Base-by-base conservation (phyloP, 2,888 invertebrate genomes). In the Rhyacophila evoluta region DNA sequence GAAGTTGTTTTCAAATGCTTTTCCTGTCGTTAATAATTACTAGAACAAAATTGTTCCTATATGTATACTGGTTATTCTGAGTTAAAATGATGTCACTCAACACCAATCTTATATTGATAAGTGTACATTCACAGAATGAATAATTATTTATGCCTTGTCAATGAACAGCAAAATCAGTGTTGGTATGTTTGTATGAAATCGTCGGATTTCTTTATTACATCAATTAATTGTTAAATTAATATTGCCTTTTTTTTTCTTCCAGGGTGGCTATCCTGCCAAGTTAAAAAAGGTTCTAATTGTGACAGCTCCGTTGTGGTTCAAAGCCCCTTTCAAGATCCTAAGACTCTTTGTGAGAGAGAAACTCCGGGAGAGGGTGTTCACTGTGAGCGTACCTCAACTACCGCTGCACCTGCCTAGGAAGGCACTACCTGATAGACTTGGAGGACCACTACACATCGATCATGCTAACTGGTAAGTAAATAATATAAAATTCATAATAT, bases 191-290 rank as follows among this genome's bases (percentile, higher is more conserved):
- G 29, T 6, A 4, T 33, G 29, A n/a, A n/a, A n/a, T n/a, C n/a
- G n/a, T n/a, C n/a, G n/a, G n/a, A n/a, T n/a, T n/a, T n/a, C 10
- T 68, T n/a, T 27, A 19, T 68, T 12, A 1, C 0, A 5, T 3
- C 68, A 68, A n/a, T 68, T 10, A 68, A 68, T 27, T 27, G 68
- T 6, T 1, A 27, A 27, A 68, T 5, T 1, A 10, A 11, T 68
- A 15, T 25, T 25, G 15, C 1, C 11, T 68, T n/a, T 79, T 81
- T 73, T 82, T 82, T 83, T 79, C 80, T 90, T 91, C 6, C 90
- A 98, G 98, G 98, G 98, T 84, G 97, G 97, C 75, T 98, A 98
- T 91, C 98, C 98, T 83, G 98, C 98, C 29, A 95, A 98, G 85
- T 89, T 99, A 86, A 98, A 98, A 89, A 98, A 98, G 89, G 98